Percentiles rank a stretch among this genome's conserved stretches.
phyloP scores from a whole-genome alignment of 2,113 vertebrate genomes.

The Xenopus laevis region DNA sequence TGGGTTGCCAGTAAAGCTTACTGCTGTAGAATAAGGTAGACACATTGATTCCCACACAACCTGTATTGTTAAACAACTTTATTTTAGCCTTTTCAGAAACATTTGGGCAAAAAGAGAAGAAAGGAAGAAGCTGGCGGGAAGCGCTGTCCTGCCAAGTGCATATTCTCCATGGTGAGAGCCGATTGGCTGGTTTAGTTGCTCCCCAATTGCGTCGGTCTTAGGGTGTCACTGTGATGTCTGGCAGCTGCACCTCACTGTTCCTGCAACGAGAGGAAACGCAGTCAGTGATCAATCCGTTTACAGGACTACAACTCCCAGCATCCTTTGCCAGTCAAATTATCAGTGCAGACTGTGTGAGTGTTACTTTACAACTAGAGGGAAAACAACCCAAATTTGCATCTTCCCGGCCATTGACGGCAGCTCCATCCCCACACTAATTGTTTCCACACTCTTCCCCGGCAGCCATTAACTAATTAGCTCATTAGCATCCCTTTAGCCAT shows the following conservation, averaged over 20 bases:
- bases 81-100: background rate
- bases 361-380: slow-evolving; percentile 14
- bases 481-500: slow-evolving; percentile 52
- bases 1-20: too few relatives aligned
- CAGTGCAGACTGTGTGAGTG: background rate
- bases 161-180: background rate
- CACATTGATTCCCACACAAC: too few relatives aligned
- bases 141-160: background rate
- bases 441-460: slow-evolving; percentile 61
- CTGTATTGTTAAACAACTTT: too few relatives aligned
- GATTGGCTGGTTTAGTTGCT: too few relatives aligned
- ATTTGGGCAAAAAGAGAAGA: slow-evolving; percentile 16
- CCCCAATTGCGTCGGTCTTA: background rate
- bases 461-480: slow-evolving; percentile 56
- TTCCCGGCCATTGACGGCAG: slow-evolving; percentile 10
- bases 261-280: slow-evolving; percentile 11
- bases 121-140: background rate
- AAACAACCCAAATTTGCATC: background rate
- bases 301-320: background rate
- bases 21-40: too few relatives aligned
- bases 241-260: slow-evolving; percentile 17
- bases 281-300: background rate
- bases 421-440: slow-evolving; percentile 30
- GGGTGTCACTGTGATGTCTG: background rate
- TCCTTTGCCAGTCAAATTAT: background rate